phyloP scores from a whole-genome alignment of 2,888 invertebrate genomes.

The Ennomos fuscantarius region DNA sequence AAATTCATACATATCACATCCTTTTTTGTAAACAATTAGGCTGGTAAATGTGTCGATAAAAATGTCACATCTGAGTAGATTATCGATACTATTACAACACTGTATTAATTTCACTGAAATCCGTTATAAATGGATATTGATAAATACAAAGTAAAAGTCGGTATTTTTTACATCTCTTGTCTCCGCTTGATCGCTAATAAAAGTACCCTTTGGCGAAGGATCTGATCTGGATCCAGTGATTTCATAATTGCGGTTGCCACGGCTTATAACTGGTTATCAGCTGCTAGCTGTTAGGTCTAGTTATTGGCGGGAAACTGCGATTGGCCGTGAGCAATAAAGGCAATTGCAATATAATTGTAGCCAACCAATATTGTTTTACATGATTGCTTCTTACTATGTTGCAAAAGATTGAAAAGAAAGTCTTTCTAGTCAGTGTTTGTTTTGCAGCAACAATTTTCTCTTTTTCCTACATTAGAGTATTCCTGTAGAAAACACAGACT shows the following conservation, averaged over 20 bases:
- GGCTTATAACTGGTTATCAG: conserved; percentile 2
- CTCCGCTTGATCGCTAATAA: conserved; percentile 16
- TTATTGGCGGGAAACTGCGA: conserved; percentile 6
- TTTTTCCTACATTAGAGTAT: too few species aligned
- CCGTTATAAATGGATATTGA: too few species aligned
- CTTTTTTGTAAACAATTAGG: too few species aligned
- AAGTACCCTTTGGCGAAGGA: conserved; percentile 32
- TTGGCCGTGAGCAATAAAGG: conserved; percentile 14
- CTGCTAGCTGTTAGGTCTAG: conserved; percentile 7
- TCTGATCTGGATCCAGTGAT: conserved; percentile 30
- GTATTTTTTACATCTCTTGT: conserved; percentile 15
- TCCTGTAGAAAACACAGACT: too few species aligned
- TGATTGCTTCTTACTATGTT: conserved; percentile 8
- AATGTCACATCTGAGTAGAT: too few species aligned
- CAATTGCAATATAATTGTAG: conserved; percentile 14
- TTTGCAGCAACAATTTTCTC: too few species aligned
- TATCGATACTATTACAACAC: too few species aligned
- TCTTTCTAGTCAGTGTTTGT: not conserved
- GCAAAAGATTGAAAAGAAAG: conserved; percentile 2
- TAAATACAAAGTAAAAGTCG: not conserved
- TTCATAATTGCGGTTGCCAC: conserved; percentile 9
- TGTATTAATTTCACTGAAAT: too few species aligned
- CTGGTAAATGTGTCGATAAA: too few species aligned
- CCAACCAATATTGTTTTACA: conserved; percentile 15
- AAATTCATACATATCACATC: too few species aligned